A percentile compares a stretch with the other conserved stretches of the same genome.
Conservation (phyloP, 2,888 invertebrate species). For the Leptodirus hochenwartii region DNA sequence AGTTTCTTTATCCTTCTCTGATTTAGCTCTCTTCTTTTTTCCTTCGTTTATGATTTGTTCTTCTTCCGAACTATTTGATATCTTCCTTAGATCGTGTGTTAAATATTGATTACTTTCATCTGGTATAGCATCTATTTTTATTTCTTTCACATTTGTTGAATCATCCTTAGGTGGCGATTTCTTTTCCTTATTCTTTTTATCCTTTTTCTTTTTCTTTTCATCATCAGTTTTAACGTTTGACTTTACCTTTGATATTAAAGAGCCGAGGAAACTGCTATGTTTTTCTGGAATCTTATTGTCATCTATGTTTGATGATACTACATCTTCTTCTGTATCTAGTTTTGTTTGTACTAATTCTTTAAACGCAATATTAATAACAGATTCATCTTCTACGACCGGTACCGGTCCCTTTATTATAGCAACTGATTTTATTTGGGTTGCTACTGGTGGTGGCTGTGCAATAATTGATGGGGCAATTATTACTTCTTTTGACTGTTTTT, state of each 20-base stretch:
- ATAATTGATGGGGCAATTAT: conserved; percentile 3
- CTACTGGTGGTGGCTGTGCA: neutral
- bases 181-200: conserved; percentile 14
- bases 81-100: no score
- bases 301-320: neutral
- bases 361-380: no score
- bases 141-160: neutral
- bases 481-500: conserved; percentile 6
- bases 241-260: conserved; percentile 16
- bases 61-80: no score
- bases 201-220: conserved; percentile 14
- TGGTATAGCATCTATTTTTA: neutral
- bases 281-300: conserved; percentile 10
- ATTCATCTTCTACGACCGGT: no score
- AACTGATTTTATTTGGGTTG: neutral
- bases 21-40: no score
- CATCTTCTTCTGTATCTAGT: no score
- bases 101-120: no score
- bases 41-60: no score
- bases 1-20: no score
- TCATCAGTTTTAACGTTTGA: conserved; percentile 13
- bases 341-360: no score
- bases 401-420: no score
- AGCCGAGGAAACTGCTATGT: conserved; percentile 15
- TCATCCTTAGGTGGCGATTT: conserved; percentile 1